A percentile compares a stretch with the other conserved stretches of the same genome.
These are phyloP conservation scores for Psix sp. DNA, from an alignment of 1,140 invertebrate species.

Conservation along the genomic window DNA sequence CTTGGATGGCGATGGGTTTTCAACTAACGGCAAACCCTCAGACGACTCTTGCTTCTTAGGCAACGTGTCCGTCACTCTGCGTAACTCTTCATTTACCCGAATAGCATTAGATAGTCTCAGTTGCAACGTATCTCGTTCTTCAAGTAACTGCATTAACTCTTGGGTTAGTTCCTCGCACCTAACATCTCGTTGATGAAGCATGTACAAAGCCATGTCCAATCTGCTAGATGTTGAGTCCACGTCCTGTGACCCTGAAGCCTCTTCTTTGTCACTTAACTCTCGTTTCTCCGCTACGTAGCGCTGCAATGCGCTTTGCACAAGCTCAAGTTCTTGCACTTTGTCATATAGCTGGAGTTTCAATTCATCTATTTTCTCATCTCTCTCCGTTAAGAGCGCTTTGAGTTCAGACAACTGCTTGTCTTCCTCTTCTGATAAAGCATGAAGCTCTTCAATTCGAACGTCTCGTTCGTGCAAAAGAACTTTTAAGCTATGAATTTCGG, in stretches of 20 bases:
- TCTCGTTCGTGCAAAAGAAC: conserved; percentile 66
- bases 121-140: conserved; percentile 90
- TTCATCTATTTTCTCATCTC: conserved; percentile 82
- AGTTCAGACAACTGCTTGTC: conserved; percentile 74
- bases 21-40: conserved; percentile 47
- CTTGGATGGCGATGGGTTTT: conserved; percentile 64
- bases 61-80: conserved; percentile 64
- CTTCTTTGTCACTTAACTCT: conserved; percentile 5
- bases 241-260: conserved; percentile 2
- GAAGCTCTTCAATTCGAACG: conserved; percentile 75
- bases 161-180: conserved; percentile 92
- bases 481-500: conserved; percentile 68
- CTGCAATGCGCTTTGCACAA: conserved; percentile 64
- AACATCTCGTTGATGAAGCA: conserved; percentile 91
- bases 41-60: conserved; percentile 39
- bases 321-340: conserved; percentile 79
- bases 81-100: conserved; percentile 81
- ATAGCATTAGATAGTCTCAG: conserved; percentile 87
- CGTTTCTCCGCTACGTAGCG: conserved; percentile 40
- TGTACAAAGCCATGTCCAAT: conserved; percentile 88
- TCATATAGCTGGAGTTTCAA: conserved; percentile 81
- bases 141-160: conserved; percentile 88
- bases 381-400: conserved; percentile 80
- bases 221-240: conserved; percentile 71
- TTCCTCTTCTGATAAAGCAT: conserved; percentile 77